Percentiles rank a stretch among this genome's conserved stretches.
Conservation (phyloP, 92 coral and sea anemone genomes). For the Muricea muricata region DNA sequence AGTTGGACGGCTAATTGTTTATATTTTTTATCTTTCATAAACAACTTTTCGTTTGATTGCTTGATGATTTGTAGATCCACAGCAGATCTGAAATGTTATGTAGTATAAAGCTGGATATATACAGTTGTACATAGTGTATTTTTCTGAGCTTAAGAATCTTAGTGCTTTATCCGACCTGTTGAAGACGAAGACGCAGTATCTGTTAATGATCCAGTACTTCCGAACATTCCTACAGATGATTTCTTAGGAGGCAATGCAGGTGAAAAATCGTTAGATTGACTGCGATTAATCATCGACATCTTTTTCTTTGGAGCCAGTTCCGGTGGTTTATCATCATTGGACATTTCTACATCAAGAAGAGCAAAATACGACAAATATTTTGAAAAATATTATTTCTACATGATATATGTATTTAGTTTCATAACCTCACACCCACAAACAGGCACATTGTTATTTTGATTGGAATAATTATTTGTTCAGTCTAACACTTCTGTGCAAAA, state of each 20-base stretch:
- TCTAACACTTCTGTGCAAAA: too few relatives aligned
- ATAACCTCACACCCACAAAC: not conserved
- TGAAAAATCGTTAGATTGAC: slow-evolving; percentile 56
- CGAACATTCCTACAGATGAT: slow-evolving; percentile 24
- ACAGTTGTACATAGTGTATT: too few relatives aligned
- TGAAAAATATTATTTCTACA: not conserved
- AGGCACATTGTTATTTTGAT: not conserved
- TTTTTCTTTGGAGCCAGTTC: slow-evolving; percentile 74
- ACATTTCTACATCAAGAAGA: slow-evolving; percentile 3
- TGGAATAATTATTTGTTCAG: too few relatives aligned
- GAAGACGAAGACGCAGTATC: slow-evolving; percentile 11
- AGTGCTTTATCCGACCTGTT: not conserved
- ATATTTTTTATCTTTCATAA: too few relatives aligned
- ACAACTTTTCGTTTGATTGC: too few relatives aligned
- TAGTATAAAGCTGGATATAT: too few relatives aligned
- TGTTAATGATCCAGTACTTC: slow-evolving; percentile 57
- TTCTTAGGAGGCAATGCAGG: slow-evolving; percentile 83
- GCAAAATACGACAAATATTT: not conserved
- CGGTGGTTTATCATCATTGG: slow-evolving; percentile 73
- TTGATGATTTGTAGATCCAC: too few relatives aligned
- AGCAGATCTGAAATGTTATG: too few relatives aligned
- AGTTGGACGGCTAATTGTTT: too few relatives aligned
- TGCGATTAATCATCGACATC: slow-evolving; percentile 24
- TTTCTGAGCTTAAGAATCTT: too few relatives aligned
- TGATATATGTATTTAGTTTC: not conserved